Conservation (phyloP, 2,888 invertebrate genomes). For the Noctua comes region DNA sequence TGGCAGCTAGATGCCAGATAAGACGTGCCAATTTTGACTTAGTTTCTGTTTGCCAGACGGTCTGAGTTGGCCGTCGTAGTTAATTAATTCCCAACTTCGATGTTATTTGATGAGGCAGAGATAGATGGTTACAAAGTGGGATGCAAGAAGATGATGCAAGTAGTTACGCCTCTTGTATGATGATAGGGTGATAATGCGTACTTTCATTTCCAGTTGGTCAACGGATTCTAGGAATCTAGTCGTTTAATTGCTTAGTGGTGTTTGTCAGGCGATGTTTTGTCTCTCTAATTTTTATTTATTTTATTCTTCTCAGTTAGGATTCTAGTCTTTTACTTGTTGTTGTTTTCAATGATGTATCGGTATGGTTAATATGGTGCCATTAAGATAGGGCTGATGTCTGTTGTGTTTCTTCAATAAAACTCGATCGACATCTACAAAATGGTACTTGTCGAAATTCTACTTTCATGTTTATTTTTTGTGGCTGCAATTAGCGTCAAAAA, state of each 20-base stretch:
- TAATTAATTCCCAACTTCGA: conserved; percentile 84
- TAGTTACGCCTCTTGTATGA: conserved; percentile 38
- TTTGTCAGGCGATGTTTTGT: conserved; percentile 27
- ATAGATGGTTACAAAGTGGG: conserved; percentile 70
- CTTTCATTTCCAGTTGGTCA: conserved; percentile 26
- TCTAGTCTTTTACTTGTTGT: conserved; percentile 31
- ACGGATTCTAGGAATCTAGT: conserved; percentile 23
- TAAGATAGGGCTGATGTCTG: neutral
- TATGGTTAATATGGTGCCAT: conserved; percentile 14
- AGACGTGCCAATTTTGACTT: conserved; percentile 82
- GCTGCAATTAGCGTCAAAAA: conserved; percentile 32
- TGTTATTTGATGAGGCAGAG: conserved; percentile 78
- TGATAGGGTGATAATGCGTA: conserved; percentile 36
- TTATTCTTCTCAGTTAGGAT: conserved; percentile 32
- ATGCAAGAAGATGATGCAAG: conserved; percentile 41
- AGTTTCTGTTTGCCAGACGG: conserved; percentile 69
- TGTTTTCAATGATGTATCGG: conserved; percentile 6
- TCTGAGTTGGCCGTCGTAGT: conserved; percentile 74
- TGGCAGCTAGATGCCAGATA: conserved; percentile 75
- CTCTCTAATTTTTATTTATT: conserved; percentile 36
- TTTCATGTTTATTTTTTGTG: neutral
- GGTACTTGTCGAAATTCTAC: too few species aligned
- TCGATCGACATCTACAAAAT: neutral
- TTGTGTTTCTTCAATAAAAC: neutral
- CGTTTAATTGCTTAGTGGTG: conserved; percentile 31